Base-by-base conservation (phyloP, 2,888 invertebrate genomes). In the Thumatha senex region DNA sequence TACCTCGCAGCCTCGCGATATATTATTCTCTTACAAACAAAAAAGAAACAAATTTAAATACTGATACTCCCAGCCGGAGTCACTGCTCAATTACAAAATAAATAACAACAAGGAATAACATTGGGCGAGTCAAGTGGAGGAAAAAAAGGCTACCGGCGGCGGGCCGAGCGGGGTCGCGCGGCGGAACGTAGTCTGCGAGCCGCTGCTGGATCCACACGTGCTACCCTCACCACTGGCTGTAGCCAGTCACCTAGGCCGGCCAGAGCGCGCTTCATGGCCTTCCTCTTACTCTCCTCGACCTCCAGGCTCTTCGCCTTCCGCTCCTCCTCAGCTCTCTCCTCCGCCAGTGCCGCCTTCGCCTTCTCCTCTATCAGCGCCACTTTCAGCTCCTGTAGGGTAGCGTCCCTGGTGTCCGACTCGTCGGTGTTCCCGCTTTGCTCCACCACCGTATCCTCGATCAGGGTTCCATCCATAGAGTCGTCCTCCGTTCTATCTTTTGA, bases 171-270 rank as follows among this genome's bases (percentile, higher is more conserved):
- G n/a, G 51, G 74, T 54, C 60, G 73, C 36, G 54, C 85, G 1
- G 86, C 84, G 0, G 88, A 88, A 40, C 87, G 83, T 54, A 88
- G 76, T 0, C 84, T 66, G 0, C 87, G 74, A 31, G 83, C 78
- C 12, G 77, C 79, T 18, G 60, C 59, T 0, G 84, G 71, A 58
- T 94, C 94, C 64, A 95, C 92, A 59, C 95, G 93, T 74, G 94
- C 93, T 62, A 95, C 94, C 10, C 94, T 89, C 63, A 95, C 95
- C 54, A 94, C 93, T 0, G 95, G 95, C 76, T 95, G 94, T 72
- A 93, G 88, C 72, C 93, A 92, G 54, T 74, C 75, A 52, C 80
- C 78, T 42, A 85, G 62, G 9, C 81, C 80, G 33, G 77, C 79
- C 58, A 83, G 48, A 15, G 78, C 73, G 3, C 82, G 79, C 61